These are phyloP conservation scores for Engystomops pustulosus DNA, from an alignment of 2,113 vertebrate genomes.

Conservation along the genomic window DNA sequence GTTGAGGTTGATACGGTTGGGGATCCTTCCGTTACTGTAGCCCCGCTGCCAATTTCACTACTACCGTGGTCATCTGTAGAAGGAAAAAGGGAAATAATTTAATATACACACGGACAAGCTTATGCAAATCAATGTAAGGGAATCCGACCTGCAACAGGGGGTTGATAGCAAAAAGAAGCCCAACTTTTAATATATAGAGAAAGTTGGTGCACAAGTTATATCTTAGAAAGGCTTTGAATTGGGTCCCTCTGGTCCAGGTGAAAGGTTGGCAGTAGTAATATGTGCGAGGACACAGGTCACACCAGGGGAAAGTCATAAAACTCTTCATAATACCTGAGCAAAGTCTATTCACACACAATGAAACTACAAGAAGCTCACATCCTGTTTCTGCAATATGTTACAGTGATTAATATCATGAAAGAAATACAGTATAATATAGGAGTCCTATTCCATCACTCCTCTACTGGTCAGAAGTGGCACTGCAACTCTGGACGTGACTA, in stretches of 20 bases:
- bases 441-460: neutral
- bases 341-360: neutral
- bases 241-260: no score
- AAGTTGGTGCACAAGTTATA: no score
- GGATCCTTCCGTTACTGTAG: rapidly evolving
- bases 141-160: no score
- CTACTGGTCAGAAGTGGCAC: neutral
- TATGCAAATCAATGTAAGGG: no score
- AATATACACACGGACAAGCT: no score
- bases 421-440: no score
- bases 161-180: no score
- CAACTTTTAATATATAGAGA: no score
- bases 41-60: conserved; percentile 65
- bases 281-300: neutral
- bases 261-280: neutral
- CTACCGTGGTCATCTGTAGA: conserved; percentile 65
- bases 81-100: rapidly evolving
- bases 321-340: neutral
- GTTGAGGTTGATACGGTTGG: rapidly evolving
- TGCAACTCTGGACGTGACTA: neutral
- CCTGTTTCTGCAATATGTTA: no score
- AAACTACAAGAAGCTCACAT: neutral
- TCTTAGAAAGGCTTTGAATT: no score
- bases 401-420: no score
- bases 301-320: neutral